These are phyloP conservation scores for Mycogona germanica DNA, from an alignment of 2,888 invertebrate species.

Conservation along the genomic window DNA sequence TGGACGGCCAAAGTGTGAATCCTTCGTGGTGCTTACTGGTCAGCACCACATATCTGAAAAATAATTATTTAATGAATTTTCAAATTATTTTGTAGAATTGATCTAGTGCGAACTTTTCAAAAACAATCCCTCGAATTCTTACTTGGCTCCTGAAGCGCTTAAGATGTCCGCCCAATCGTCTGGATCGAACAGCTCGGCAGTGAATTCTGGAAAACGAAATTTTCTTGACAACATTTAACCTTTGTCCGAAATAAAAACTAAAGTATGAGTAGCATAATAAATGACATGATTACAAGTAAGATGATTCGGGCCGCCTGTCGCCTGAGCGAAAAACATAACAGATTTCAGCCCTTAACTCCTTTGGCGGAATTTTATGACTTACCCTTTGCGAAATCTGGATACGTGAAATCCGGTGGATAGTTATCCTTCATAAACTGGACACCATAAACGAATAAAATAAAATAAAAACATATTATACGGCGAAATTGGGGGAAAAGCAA, in stretches of 20 bases:
- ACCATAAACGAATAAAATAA: background rate
- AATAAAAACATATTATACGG: too few species aligned
- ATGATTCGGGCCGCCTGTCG: too few species aligned
- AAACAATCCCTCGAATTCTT: conserved; percentile 26
- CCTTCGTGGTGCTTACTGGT: conserved; percentile 87
- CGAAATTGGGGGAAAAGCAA: too few species aligned
- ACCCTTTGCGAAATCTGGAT: conserved; percentile 19
- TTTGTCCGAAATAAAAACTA: too few species aligned
- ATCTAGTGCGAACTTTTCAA: conserved; percentile 27
- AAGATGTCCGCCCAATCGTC: conserved; percentile 73
- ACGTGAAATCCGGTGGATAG: conserved; percentile 20
- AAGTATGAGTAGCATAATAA: too few species aligned
- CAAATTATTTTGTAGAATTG: background rate
- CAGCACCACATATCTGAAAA: conserved; percentile 59
- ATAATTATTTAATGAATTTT: conserved; percentile 1
- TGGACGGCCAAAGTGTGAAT: conserved; percentile 70
- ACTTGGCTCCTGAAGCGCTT: conserved; percentile 73
- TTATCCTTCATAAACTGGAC: conserved; percentile 19
- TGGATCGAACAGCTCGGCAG: conserved; percentile 78
- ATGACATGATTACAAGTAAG: too few species aligned
- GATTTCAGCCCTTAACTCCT: too few species aligned
- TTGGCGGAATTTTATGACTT: background rate
- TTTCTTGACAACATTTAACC: too few species aligned
- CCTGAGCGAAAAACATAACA: too few species aligned
- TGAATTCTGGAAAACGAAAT: conserved; percentile 54